Evolutionary conservation across 1,140 invertebrate species (phyloP).

Genomic region (Druon quercuslanigerum): DNA sequence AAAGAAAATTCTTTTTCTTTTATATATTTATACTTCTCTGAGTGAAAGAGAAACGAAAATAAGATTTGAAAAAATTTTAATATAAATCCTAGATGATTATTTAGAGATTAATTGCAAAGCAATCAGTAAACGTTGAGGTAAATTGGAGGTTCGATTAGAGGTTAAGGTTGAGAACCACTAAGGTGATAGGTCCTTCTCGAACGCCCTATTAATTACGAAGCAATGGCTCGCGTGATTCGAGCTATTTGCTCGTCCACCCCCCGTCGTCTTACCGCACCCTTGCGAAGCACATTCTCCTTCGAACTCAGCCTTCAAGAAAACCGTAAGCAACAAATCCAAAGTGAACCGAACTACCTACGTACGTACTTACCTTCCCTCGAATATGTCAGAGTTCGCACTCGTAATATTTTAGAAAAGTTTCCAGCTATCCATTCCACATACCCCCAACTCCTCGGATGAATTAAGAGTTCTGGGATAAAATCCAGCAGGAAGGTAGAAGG

Average conservation of each 20-base stretch:
- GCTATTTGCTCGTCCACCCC: conserved; percentile 59
- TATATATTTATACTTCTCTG: no score
- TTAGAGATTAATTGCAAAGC: no score
- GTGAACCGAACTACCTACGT: conserved; percentile 18
- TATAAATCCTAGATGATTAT: conserved; percentile 4
- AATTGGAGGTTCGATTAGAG: not conserved
- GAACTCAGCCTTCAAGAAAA: conserved; percentile 41
- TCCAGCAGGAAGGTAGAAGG: not conserved
- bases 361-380: conserved; percentile 20
- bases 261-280: conserved; percentile 41
- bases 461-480: not conserved
- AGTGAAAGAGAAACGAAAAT: no score
- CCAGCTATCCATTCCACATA: conserved; percentile 27
- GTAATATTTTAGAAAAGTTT: conserved; percentile 43
- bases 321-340: conserved; percentile 42
- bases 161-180: conserved; percentile 40
- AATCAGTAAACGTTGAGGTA: no score
- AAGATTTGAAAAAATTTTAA: no score
- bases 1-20: not conserved
- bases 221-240: conserved; percentile 63
- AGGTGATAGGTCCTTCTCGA: conserved; percentile 53
- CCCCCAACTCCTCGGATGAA: conserved; percentile 27
- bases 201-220: conserved; percentile 66
- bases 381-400: conserved; percentile 32
- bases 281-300: conserved; percentile 45